Base-by-base conservation (phyloP, 64 coral and sea anemone genomes). In the Stichodactyla helianthus region DNA sequence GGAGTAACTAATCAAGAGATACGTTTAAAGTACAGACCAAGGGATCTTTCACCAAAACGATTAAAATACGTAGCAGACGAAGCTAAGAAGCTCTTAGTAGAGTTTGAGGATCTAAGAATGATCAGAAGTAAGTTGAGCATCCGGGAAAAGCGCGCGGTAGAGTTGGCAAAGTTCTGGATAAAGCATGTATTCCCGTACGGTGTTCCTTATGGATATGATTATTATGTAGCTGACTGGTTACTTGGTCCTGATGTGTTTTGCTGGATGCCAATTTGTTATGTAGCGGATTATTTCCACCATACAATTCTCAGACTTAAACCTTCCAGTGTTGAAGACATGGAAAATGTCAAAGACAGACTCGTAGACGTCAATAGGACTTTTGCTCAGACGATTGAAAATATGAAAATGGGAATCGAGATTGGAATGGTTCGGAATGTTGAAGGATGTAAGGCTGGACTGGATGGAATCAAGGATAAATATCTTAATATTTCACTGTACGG, bases 211-310 rank as follows among this genome's bases (percentile, higher is more conserved):
- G 84, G 83, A 7, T 91, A 91, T 68, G 89, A 91, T 79, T 91
- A 91, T 26, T 91, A 91, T 28, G 56, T 85, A 6, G 89, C 83
- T 0, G 89, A 91, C 51, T 91, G 89, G 89, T 50, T 91, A 4
- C 84, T 91, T 64, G 89, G 89, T 5, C 89, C 89, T 0, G 85
- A 91, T 28, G 78, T 91, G 16, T 91, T 91, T 74, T 91, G 89
- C 26, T 91, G 89, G 89, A 86, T 85, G 58, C 77, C 89, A 0
- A 58, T 91, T 17, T 91, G 89, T 79, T 77, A 76, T 51, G 35
- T 91, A 4, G 70, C 18, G 0, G 51, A 77, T 50, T 50, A 61
- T 22, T 74, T 91, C 6, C 52, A 17, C 4, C 15, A 31, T 26
- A 78, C 89, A 1, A 31, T 91, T 15, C 50, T 18, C 6, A 84